These are phyloP conservation scores for Laupala kohalensis DNA, from an alignment of 1,140 invertebrate species.

Conservation along the genomic window DNA sequence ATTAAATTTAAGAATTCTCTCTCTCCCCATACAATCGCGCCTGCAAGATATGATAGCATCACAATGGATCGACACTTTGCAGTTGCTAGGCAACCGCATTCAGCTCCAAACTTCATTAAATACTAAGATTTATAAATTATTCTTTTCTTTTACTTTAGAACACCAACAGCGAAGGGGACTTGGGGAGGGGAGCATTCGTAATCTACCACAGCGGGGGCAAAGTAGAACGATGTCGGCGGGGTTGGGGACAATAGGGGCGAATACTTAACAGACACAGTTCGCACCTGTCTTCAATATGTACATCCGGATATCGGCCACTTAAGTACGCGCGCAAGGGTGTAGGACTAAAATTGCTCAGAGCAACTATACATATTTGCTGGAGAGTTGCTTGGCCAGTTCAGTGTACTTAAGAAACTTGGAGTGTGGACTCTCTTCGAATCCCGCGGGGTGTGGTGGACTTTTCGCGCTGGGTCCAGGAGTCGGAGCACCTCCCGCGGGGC, in stretches of 20 bases:
- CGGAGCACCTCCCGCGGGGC: conserved; percentile 29
- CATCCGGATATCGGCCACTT: too few species aligned
- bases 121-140: conserved; percentile 10
- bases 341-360: neutral
- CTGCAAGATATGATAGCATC: conserved; percentile 15
- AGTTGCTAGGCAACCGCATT: conserved; percentile 9
- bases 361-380: conserved; percentile 81
- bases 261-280: conserved; percentile 10
- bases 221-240: neutral
- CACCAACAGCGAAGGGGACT: conserved; percentile 6
- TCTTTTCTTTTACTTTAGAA: conserved; percentile 11
- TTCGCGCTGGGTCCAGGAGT: conserved; percentile 16
- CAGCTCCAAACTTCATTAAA: neutral
- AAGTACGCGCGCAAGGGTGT: too few species aligned
- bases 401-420: conserved; percentile 95
- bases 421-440: conserved; percentile 82
- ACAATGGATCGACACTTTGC: conserved; percentile 7
- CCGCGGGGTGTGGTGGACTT: conserved; percentile 25
- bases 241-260: neutral
- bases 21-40: neutral
- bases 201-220: neutral
- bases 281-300: too few species aligned
- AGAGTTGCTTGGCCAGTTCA: conserved; percentile 89
- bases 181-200: neutral
- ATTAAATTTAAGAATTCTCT: conserved; percentile 1